Evolutionary conservation across 23 tunicate species (phyloP).

Genomic region (Oikopleura albicans): DNA sequence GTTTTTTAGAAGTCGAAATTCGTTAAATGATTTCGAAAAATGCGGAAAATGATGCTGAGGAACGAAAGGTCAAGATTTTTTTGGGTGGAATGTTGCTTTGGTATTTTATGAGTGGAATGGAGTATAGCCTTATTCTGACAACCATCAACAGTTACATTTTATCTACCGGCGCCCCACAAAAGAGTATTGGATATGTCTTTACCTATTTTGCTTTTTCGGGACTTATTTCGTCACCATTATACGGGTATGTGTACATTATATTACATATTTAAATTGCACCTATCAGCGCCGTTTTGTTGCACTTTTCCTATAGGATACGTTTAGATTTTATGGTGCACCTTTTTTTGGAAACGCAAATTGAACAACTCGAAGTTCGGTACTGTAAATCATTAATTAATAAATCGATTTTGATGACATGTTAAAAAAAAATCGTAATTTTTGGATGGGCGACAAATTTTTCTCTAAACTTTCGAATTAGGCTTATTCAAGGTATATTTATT

Average conservation of each 20-base stretch:
- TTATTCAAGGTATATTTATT: no score
- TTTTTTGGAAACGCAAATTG: no score
- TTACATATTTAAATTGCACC: no score
- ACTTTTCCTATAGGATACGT: no score
- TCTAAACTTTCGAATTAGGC: no score
- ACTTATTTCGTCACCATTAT: not conserved
- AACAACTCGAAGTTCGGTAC: no score
- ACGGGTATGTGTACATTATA: not conserved
- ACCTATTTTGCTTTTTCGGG: slow-evolving; percentile 2
- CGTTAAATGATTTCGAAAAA: not conserved
- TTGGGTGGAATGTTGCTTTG: not conserved
- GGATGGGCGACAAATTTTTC: no score
- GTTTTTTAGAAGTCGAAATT: not conserved
- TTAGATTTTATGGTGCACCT: no score
- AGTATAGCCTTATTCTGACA: not conserved
- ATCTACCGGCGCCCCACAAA: not conserved
- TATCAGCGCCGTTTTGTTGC: no score
- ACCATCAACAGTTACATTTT: not conserved
- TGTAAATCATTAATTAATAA: no score
- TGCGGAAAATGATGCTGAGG: not conserved
- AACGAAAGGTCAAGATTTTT: not conserved
- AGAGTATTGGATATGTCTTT: not conserved
- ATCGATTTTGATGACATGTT: no score
- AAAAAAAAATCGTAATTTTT: no score
- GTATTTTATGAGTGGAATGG: slow-evolving; percentile 1